Evolutionary conservation across 2,888 invertebrate species (phyloP).

Genomic region (Erynnis tages): DNA sequence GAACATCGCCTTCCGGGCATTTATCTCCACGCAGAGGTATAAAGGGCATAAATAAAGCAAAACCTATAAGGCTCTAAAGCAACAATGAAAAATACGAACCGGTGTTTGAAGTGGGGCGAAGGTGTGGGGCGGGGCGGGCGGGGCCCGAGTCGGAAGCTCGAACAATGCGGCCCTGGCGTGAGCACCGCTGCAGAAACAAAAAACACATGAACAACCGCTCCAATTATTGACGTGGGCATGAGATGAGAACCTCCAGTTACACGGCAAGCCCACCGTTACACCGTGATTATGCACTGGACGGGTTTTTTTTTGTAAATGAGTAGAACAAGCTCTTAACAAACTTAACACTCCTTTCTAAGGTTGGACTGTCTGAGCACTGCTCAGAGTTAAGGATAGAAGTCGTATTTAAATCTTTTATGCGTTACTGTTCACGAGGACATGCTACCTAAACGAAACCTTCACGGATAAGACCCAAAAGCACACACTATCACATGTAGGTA

Average conservation of each 20-base stretch:
- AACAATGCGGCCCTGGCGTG: constrained; percentile 70
- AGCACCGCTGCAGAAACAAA: constrained; percentile 72
- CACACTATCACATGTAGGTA: too few species aligned
- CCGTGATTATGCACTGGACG: too few species aligned
- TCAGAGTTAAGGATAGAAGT: too few species aligned
- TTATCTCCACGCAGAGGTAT: constrained; percentile 73
- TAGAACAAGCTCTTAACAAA: too few species aligned
- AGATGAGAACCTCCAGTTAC: constrained; percentile 59
- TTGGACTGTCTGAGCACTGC: too few species aligned
- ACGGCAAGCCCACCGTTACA: constrained; percentile 20
- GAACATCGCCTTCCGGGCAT: constrained; percentile 65
- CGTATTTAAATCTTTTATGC: too few species aligned
- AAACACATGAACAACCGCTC: constrained; percentile 75
- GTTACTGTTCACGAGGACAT: too few species aligned
- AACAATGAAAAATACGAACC: constrained; percentile 82
- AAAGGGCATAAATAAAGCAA: constrained; percentile 78
- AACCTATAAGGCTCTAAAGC: constrained; percentile 79
- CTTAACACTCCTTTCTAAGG: too few species aligned
- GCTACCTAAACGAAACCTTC: too few species aligned
- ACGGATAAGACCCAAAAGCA: too few species aligned
- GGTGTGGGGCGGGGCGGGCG: constrained; percentile 43
- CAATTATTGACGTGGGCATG: constrained; percentile 78
- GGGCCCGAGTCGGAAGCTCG: constrained; percentile 52
- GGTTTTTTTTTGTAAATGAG: too few species aligned
- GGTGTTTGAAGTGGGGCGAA: constrained; percentile 65